These are phyloP conservation scores for Odontocerum albicorne DNA, from an alignment of 2,888 invertebrate species.

Conservation along the genomic window DNA sequence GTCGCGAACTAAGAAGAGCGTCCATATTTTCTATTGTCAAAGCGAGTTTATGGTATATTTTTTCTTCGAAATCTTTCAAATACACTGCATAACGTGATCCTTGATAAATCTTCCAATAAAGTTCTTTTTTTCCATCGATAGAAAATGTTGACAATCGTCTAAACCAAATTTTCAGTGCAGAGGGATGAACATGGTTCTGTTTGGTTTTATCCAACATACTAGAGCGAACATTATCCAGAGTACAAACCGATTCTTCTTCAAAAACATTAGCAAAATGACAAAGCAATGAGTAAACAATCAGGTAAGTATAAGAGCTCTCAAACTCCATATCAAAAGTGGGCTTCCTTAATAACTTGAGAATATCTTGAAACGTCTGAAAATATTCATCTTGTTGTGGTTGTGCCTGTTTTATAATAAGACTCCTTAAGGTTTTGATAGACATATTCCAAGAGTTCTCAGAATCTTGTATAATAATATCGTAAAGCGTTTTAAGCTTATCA, in stretches of 20 bases:
- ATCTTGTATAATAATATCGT: neutral
- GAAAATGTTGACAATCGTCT: neutral
- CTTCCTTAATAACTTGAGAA: slow-evolving; percentile 4
- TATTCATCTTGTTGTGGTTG: slow-evolving; percentile 1
- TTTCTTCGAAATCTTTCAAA: slow-evolving; percentile 4
- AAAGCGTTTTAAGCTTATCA: neutral
- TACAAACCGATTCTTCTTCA: neutral
- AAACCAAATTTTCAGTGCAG: too few species aligned
- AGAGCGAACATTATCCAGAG: too few species aligned
- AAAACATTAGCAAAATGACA: slow-evolving; percentile 12
- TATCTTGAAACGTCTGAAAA: slow-evolving; percentile 6
- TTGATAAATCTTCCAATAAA: too few species aligned
- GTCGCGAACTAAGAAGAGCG: too few species aligned
- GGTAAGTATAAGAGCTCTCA: neutral
- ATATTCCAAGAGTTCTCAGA: slow-evolving; percentile 2
- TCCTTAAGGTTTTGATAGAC: slow-evolving; percentile 15
- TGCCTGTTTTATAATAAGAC: slow-evolving; percentile 2
- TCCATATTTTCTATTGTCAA: slow-evolving; percentile 11
- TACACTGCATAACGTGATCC: too few species aligned
- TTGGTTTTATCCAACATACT: too few species aligned
- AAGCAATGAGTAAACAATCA: neutral
- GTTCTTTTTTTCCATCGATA: neutral
- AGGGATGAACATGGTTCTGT: too few species aligned
- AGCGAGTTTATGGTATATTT: neutral
- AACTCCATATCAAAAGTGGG: slow-evolving; percentile 5